These are phyloP conservation scores for Synanthedon formicaeformis DNA, from an alignment of 2,888 invertebrate species.

Conservation along the genomic window DNA sequence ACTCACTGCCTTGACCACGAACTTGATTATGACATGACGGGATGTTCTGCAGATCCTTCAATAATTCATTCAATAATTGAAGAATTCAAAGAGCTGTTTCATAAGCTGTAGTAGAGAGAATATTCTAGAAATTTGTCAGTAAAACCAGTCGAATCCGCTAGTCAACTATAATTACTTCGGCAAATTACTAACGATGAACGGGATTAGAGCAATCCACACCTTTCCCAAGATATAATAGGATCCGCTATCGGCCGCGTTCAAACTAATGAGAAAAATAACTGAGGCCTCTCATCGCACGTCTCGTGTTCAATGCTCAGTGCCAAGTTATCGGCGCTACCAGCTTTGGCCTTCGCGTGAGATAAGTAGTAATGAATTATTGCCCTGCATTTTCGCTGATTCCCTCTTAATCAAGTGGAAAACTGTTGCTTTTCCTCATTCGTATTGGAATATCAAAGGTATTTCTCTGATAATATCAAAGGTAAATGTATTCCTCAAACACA, in stretches of 20 bases:
- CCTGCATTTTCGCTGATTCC: background rate
- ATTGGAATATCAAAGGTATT: too few species aligned
- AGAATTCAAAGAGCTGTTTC: too few species aligned
- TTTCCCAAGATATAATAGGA: background rate
- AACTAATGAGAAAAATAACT: slow-evolving; percentile 32
- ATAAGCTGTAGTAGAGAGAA: too few species aligned
- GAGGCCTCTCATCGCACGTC: slow-evolving; percentile 19
- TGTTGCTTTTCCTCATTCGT: too few species aligned
- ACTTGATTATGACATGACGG: too few species aligned
- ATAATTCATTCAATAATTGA: too few species aligned
- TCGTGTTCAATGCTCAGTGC: slow-evolving; percentile 5
- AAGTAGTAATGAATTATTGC: background rate
- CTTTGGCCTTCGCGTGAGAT: background rate
- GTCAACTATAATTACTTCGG: background rate
- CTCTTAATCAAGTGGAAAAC: background rate
- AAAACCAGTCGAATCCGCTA: background rate
- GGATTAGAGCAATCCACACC: slow-evolving; percentile 4
- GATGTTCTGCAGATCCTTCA: too few species aligned
- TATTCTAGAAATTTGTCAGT: too few species aligned
- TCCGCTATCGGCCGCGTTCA: slow-evolving; percentile 5
- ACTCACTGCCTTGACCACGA: too few species aligned
- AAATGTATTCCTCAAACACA: too few species aligned
- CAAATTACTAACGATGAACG: background rate
- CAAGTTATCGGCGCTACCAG: background rate
- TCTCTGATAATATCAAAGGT: too few species aligned